Evolutionary conservation across 2,888 invertebrate genomes (phyloP).

Genomic region (Diplazon laetatorius): DNA sequence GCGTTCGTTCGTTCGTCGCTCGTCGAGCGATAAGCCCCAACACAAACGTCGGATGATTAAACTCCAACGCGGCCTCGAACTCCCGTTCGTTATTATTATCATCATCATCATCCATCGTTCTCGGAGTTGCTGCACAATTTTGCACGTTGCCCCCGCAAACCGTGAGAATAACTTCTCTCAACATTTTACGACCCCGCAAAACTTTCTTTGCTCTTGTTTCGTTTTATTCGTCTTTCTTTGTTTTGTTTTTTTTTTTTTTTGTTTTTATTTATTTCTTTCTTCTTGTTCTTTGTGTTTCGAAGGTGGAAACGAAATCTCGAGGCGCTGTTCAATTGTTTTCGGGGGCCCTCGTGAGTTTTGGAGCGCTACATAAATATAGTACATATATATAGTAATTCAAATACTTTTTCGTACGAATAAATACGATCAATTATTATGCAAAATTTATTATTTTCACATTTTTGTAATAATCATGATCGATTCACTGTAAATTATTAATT

Average conservation of each 20-base stretch:
- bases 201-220: neutral
- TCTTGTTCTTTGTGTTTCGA: neutral
- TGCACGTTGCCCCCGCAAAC: slow-evolving; percentile 25
- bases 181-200: neutral
- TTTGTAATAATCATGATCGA: too few species aligned
- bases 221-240: too few species aligned
- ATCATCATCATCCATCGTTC: slow-evolving; percentile 13
- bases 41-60: slow-evolving; percentile 10
- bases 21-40: slow-evolving; percentile 37
- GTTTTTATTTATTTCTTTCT: too few species aligned
- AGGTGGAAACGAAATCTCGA: too few species aligned
- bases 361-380: too few species aligned
- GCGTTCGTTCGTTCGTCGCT: slow-evolving; percentile 2
- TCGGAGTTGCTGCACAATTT: slow-evolving; percentile 1
- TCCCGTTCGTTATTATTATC: slow-evolving; percentile 35
- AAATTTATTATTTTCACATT: too few species aligned
- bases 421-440: too few species aligned
- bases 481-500: too few species aligned
- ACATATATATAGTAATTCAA: too few species aligned
- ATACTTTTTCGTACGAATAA: too few species aligned
- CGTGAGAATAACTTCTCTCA: slow-evolving; percentile 35
- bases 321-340: too few species aligned
- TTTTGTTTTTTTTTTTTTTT: slow-evolving; percentile 11
- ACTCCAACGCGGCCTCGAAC: slow-evolving; percentile 9
- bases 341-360: too few species aligned